These are phyloP conservation scores for Caenorhabditis drosophilae DNA, from an alignment of 2,888 invertebrate genomes.

Conservation along the genomic window DNA sequence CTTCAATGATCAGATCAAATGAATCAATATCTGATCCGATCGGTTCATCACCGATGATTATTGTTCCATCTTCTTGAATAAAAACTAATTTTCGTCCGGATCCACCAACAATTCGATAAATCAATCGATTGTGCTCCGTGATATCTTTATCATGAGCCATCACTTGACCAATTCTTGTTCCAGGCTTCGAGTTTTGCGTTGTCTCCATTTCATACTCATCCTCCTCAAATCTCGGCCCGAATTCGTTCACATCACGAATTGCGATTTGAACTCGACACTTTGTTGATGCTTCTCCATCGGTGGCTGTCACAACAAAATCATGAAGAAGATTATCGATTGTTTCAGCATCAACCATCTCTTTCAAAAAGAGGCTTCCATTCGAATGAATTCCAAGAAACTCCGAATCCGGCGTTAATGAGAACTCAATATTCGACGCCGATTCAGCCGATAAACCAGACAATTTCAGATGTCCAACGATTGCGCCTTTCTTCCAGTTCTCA, in stretches of 20 bases:
- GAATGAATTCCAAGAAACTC: constrained; percentile 47
- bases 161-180: constrained; percentile 48
- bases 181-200: constrained; percentile 28
- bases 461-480: constrained; percentile 28
- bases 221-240: constrained; percentile 54
- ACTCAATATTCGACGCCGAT: constrained; percentile 7
- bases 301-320: constrained; percentile 19
- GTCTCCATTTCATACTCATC: constrained; percentile 24
- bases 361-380: constrained; percentile 55
- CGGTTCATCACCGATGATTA: constrained; percentile 42
- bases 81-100: constrained; percentile 50
- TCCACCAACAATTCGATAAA: constrained; percentile 48
- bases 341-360: constrained; percentile 41
- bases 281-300: constrained; percentile 25
- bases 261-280: constrained; percentile 52
- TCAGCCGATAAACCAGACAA: constrained; percentile 7
- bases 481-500: constrained; percentile 56
- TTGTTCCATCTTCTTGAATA: constrained; percentile 54
- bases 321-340: constrained; percentile 19
- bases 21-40: constrained; percentile 18
- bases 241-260: constrained; percentile 63
- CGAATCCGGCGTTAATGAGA: constrained; percentile 25
- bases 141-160: constrained; percentile 56
- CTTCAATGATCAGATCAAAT: constrained; percentile 50
- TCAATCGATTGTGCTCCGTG: constrained; percentile 36